Base-by-base conservation (phyloP, 2,797 vertebrate species). In the Xenopus petersii region DNA sequence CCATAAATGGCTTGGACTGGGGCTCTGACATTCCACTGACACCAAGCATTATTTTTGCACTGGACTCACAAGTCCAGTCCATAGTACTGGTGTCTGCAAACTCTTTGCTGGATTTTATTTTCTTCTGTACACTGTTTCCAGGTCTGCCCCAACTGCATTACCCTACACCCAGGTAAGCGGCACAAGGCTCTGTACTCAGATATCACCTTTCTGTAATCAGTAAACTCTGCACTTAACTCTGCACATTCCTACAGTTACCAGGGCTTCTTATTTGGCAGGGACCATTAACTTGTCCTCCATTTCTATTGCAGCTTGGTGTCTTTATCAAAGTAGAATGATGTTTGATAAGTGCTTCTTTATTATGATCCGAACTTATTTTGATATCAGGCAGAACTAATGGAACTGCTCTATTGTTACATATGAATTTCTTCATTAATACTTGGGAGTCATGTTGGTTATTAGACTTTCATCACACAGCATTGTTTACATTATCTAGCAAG, bases 1-100 rank as follows among this genome's bases (percentile, higher is more conserved):
- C 98, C 97, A 94, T 99, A 99, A 95, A 99, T 98, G 97, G 98
- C 83, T 91, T 88, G 75, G 91, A 92, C 89, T 91, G 89, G 83
- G 85, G 93, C 94, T 87, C 85, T 90, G 90, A 93, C 95, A 94
- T 94, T 94, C 94, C 90, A 87, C 83, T 91, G 87, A 89, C 93
- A 87, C 90, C 94, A 93, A 86, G 91, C 85, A 95, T 97, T 96
- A 98, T 98, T 99, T 98, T 94, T 95, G 94, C 93, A 93, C 94
- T 89, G 91, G 88, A 86, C 90, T 86, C 90, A 77, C 73, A 90
- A 89, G 90, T 86, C 84, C 87, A 88, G 90, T 85, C 81, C 86
- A 87, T 86, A 85, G 87, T 84, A 86, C 89, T 77, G 76, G 75
- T 85, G 89, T 90, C 88, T 85, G 84, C 88, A 88, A 85, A 75